phyloP scores from a whole-genome alignment of 2,113 vertebrate genomes.

The Cathartes aura region DNA sequence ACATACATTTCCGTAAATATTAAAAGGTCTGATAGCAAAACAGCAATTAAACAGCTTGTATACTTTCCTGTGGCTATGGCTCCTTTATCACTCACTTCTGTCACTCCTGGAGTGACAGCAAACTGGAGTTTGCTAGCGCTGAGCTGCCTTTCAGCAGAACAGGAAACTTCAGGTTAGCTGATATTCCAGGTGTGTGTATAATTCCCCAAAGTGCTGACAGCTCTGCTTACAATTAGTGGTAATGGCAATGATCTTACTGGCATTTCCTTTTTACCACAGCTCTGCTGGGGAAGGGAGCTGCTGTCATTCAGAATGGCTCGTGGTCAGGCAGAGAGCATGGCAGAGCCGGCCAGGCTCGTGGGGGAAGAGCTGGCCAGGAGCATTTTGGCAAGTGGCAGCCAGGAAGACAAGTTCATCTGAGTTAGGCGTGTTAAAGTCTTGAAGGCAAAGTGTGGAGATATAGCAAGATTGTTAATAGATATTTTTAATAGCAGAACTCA shows the following conservation, averaged over 20 bases:
- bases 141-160: slow-evolving; percentile 39
- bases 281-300: slow-evolving; percentile 34
- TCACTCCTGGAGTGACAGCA: background rate
- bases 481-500: slow-evolving; percentile 21
- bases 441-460: background rate
- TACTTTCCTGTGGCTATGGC: background rate
- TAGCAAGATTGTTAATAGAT: background rate
- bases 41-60: background rate
- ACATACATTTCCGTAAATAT: background rate
- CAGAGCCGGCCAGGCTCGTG: background rate
- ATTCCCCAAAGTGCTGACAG: slow-evolving; percentile 69
- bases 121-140: slow-evolving; percentile 9
- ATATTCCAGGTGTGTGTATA: slow-evolving; percentile 62
- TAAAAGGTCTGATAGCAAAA: background rate
- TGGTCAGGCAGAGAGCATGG: background rate
- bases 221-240: slow-evolving; percentile 55
- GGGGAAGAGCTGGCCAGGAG: slow-evolving; percentile 12
- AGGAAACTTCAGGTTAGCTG: slow-evolving; percentile 58
- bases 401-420: slow-evolving; percentile 39
- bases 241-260: slow-evolving; percentile 36
- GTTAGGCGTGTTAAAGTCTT: slow-evolving; percentile 42
- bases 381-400: slow-evolving; percentile 54
- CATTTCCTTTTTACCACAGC: background rate
- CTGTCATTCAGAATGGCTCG: slow-evolving; percentile 3
- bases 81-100: background rate